These are phyloP conservation scores for Dasypogon diadema DNA, from an alignment of 2,888 invertebrate species.

Conservation along the genomic window DNA sequence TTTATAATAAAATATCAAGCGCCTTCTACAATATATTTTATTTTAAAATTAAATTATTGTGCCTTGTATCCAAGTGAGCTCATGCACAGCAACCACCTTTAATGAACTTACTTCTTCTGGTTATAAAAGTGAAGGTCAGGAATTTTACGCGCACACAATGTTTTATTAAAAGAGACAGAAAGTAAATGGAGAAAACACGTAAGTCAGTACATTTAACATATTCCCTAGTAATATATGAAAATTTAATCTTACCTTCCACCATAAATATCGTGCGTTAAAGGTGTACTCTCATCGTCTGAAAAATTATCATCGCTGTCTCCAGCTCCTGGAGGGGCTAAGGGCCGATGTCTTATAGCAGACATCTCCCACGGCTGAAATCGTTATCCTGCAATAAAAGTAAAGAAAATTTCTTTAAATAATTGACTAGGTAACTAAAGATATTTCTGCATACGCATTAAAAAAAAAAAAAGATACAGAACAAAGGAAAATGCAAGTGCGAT, in stretches of 20 bases:
- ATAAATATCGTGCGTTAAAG: constrained; percentile 88
- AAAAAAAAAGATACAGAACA: neutral
- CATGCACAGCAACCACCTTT: too few relatives aligned
- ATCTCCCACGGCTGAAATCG: constrained; percentile 64
- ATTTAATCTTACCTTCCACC: constrained; percentile 81
- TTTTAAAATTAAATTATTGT: too few relatives aligned
- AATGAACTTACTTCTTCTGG: too few relatives aligned
- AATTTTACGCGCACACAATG: neutral
- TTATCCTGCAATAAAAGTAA: constrained; percentile 2
- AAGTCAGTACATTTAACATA: neutral
- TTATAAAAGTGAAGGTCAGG: neutral
- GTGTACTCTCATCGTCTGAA: constrained; percentile 89
- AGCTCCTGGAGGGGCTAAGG: constrained; percentile 68
- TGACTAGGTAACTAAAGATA: neutral
- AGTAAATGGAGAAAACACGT: neutral
- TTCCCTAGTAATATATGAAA: neutral
- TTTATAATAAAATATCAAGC: too few relatives aligned
- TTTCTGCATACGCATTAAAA: neutral
- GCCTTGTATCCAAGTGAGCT: too few relatives aligned
- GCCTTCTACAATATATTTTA: too few relatives aligned
- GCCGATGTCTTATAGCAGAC: constrained; percentile 75
- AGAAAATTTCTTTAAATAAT: neutral
- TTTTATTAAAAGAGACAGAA: neutral
- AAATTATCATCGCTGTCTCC: constrained; percentile 81
- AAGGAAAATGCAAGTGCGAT: neutral